Percentiles rank a stretch among this genome's conserved stretches.
phyloP scores from a whole-genome alignment of 1,140 invertebrate genomes.

The Drosophila neocordata region DNA sequence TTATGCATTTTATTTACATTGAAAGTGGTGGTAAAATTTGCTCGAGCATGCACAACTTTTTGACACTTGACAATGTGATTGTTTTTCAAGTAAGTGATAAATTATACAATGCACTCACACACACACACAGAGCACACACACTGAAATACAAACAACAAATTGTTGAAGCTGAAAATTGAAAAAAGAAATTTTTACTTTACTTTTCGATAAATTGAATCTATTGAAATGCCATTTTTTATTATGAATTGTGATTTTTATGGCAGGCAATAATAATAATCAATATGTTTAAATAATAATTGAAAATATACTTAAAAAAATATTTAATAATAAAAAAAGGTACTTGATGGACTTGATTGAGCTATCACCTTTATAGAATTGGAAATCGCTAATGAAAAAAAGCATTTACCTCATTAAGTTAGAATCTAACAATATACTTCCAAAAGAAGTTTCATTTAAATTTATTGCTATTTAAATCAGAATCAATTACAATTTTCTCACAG shows the following conservation, averaged over 20 bases:
- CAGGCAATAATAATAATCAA: not conserved
- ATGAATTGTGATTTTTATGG: not conserved
- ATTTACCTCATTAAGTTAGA: too few species aligned
- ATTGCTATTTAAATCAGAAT: too few species aligned
- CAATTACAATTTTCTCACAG: too few species aligned
- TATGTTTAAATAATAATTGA: not conserved
- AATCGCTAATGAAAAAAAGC: too few species aligned
- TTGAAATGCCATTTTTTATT: not conserved
- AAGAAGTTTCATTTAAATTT: too few species aligned
- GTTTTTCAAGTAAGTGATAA: constrained; percentile 77
- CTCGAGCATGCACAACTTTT: constrained; percentile 55
- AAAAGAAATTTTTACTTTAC: not conserved
- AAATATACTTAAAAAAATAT: not conserved
- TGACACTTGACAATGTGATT: constrained; percentile 79
- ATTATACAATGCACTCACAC: constrained; percentile 64
- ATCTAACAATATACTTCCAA: too few species aligned
- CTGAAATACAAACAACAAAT: not conserved
- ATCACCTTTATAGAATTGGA: not conserved
- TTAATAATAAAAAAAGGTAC: too few species aligned
- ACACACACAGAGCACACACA: constrained; percentile 20
- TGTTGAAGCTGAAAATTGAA: not conserved
- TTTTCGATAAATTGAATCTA: not conserved
- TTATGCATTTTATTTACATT: constrained; percentile 69
- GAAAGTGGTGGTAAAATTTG: constrained; percentile 17
- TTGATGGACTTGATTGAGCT: too few species aligned